Evolutionary conservation across 2,113 vertebrate genomes (phyloP).

Genomic region (Odocoileus virginianus): DNA sequence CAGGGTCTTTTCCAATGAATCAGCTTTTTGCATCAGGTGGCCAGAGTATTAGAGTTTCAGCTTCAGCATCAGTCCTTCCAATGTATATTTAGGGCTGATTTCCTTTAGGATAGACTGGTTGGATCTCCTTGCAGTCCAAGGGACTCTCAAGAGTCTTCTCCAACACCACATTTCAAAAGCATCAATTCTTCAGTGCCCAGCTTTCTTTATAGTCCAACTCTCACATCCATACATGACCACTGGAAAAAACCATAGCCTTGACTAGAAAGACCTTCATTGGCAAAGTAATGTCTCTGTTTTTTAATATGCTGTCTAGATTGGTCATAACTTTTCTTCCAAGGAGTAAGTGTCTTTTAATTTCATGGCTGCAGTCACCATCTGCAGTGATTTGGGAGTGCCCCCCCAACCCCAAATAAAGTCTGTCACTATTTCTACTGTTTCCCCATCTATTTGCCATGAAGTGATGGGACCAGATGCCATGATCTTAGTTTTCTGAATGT

Average conservation of each 20-base stretch:
- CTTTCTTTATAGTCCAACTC: not conserved
- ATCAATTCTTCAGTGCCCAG: accelerated
- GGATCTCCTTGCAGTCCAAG: not conserved
- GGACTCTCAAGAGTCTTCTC: not conserved
- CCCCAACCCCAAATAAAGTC: not conserved
- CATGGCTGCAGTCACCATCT: not conserved
- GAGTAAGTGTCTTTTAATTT: not conserved
- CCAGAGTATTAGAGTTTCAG: not conserved
- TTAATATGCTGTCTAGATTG: not conserved
- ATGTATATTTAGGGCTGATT: not conserved
- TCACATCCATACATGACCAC: not conserved
- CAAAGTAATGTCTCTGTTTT: not conserved
- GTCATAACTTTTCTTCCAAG: not conserved
- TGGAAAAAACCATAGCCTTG: not conserved
- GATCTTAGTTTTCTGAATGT: not conserved
- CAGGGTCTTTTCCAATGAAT: not conserved
- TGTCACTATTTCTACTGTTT: not conserved
- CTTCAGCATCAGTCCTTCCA: not conserved
- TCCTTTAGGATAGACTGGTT: not conserved
- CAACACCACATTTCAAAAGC: not conserved
- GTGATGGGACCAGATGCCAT: not conserved
- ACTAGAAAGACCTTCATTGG: not conserved
- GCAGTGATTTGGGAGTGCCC: not conserved
- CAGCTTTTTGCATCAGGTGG: not conserved
- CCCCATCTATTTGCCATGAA: not conserved